Evolutionary conservation across 1,140 invertebrate species (phyloP), one percentile per base, ranked within the genome.

Genomic region (Aphelenchoides fujianensis): DNA sequence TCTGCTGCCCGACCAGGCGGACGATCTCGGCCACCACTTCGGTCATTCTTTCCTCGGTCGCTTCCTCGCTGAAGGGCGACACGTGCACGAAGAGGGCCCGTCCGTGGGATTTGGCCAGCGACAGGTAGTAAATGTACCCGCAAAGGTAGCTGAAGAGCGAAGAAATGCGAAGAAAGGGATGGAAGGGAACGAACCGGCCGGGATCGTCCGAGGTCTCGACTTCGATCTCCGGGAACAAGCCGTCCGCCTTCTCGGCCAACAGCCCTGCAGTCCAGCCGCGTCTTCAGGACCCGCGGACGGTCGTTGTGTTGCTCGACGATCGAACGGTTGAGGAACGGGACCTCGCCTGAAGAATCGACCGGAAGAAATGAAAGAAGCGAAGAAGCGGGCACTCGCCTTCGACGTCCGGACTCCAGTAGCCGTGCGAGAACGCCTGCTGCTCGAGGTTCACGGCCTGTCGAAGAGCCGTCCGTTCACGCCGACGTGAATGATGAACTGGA

Each of bases 61-160:
- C 59, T 1, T n/a, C 31, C 2, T 61, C 59, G 59, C 59, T 61
- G 59, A 61, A 61, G 16, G 1, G n/a, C n/a, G 59, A 31, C n/a
- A 61, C 31, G 31, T 61, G 59, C 28, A 61, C 36, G 31, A 61
- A 61, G 1, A 61, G 16, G 16, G 59, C 59, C 1, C 31, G n/a
- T n/a, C 59, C 59, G 36, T 61, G 1, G 59, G n/a, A 19, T n/a
- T 61, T 61, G n/a, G 31, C 59, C 59, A 61, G 36, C 59, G 59
- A 61, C 31, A 31, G 36, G 59, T 61, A 61, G 2, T 19, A 61
- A 2, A 61, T 61, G 59, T 61, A 61, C 28, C 59, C 31, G 27
- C 59, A 61, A 31, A 61, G 59, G n/a, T 61, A 61, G 36, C 12
- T 23, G 41, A 48, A 48, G n/a, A n/a, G n/a, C n/a, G n/a, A n/a